Conservation (phyloP, 2,113 vertebrate genomes). For the Entelurus aequoreus region DNA sequence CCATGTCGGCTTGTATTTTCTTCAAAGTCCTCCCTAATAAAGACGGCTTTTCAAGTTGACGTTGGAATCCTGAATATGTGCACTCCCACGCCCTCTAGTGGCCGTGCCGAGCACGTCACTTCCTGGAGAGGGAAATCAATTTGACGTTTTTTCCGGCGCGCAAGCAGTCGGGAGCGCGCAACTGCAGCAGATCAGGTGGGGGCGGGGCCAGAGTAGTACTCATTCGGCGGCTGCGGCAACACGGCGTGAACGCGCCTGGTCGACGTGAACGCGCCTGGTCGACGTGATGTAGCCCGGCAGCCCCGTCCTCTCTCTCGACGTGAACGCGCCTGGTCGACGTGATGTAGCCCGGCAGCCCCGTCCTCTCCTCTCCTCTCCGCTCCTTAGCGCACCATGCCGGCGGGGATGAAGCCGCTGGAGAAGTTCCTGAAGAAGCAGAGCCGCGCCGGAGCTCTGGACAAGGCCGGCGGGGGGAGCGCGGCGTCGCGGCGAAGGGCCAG, state of each 20-base stretch:
- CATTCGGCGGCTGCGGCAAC: background rate
- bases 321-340: slow-evolving; percentile 18
- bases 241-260: too few relatives aligned
- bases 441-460: slow-evolving; percentile 70
- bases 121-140: slow-evolving; percentile 1
- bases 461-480: slow-evolving; percentile 61
- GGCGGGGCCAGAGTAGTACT: background rate
- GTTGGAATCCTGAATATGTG: too few relatives aligned
- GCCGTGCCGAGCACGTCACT: background rate
- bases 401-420: slow-evolving; percentile 90
- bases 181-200: slow-evolving; percentile 5
- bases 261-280: slow-evolving; percentile 9
- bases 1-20: too few relatives aligned
- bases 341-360: slow-evolving; percentile 41
- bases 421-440: slow-evolving; percentile 93
- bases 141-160: slow-evolving; percentile 31
- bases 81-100: too few relatives aligned
- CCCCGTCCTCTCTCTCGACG: background rate
- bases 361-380: background rate
- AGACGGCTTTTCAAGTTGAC: too few relatives aligned
- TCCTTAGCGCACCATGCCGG: slow-evolving; percentile 68
- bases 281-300: slow-evolving; percentile 44
- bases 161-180: slow-evolving; percentile 17
- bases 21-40: too few relatives aligned
- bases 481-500: slow-evolving; percentile 75